Evolutionary conservation across 2,797 vertebrate species (phyloP), one percentile per base, ranked within the genome.

Genomic region (Channallabes apus): DNA sequence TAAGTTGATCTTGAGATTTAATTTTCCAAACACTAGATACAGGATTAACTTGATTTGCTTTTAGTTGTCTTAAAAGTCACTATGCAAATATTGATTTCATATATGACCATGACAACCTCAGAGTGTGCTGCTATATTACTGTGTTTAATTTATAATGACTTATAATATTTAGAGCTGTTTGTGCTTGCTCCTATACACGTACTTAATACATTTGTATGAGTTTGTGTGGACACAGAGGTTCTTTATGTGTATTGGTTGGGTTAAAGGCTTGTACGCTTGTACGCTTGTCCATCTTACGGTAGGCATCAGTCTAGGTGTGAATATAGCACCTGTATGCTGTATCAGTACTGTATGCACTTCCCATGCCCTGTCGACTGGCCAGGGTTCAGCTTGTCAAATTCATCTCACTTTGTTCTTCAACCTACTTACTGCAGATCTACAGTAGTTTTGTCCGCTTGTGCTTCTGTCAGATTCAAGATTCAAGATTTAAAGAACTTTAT

Each of bases 311-410:
- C 35, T 59, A 82, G 78, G 77, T 89, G 87, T 58, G 81, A 95
- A 92, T 94, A 71, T 95, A 91, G 88, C 95, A 95, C 94, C 91
- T 94, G 93, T 91, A 91, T 94, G 94, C 92, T 92, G 92, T 90
- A 91, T 91, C 87, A 61, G 87, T 83, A 67, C 51, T 91, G 89
- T 88, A 89, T 90, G 88, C 83, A 82, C 83, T 91, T 93, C 94
- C 92, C 91, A 92, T 92, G 93, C 90, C 91, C 91, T 85, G 76
- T 41, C 32, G 67, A 68, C 68, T 82, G 87, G 75, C 65, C 54
- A 76, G 24, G 62, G 35, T 59, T 85, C 62, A 24, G 41, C 78
- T 27, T 82, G 82, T 58, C 9, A 69, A 22, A 75, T 71, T 76
- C 58, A 69, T 75, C 59, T 32, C 17, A 12, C 17, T 41, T 81